These are phyloP conservation scores for Etheostoma spectabile DNA, from an alignment of 2,113 vertebrate species.

Conservation along the genomic window DNA sequence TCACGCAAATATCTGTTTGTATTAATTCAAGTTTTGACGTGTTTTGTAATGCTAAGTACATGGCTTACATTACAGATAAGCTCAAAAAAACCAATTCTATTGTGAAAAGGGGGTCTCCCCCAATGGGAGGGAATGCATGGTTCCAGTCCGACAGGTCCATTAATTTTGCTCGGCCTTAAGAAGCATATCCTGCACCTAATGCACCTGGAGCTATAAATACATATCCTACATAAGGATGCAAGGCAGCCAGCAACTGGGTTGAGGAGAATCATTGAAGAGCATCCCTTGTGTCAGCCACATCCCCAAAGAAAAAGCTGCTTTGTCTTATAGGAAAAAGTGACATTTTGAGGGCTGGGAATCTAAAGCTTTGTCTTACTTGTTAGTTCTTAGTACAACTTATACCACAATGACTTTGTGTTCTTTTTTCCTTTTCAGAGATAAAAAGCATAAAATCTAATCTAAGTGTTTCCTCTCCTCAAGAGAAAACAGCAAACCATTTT, in stretches of 20 bases:
- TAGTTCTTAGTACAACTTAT: neutral
- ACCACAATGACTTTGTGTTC: neutral
- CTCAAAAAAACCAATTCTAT: conserved; percentile 25
- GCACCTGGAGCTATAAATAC: conserved; percentile 86
- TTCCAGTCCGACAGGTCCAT: conserved; percentile 72
- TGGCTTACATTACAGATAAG: conserved; percentile 26
- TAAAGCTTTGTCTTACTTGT: neutral
- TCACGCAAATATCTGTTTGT: neutral
- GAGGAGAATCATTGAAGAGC: conserved; percentile 67
- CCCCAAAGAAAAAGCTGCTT: conserved; percentile 43
- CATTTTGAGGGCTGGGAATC: conserved; percentile 35
- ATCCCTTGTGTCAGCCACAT: conserved; percentile 49
- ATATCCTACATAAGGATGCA: conserved; percentile 73
- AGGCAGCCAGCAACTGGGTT: conserved; percentile 81
- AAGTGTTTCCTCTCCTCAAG: neutral
- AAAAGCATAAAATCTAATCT: neutral
- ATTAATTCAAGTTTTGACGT: neutral
- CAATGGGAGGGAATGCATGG: conserved; percentile 61
- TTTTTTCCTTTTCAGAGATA: neutral
- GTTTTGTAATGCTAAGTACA: neutral
- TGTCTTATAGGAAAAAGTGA: conserved; percentile 1
- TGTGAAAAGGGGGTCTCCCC: conserved; percentile 69
- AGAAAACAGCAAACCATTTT: neutral
- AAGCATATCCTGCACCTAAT: conserved; percentile 68
- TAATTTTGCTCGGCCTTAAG: conserved; percentile 73